These are phyloP conservation scores for Pangasius sanitwongsei DNA, from an alignment of 2,797 vertebrate genomes.

Conservation along the genomic window DNA sequence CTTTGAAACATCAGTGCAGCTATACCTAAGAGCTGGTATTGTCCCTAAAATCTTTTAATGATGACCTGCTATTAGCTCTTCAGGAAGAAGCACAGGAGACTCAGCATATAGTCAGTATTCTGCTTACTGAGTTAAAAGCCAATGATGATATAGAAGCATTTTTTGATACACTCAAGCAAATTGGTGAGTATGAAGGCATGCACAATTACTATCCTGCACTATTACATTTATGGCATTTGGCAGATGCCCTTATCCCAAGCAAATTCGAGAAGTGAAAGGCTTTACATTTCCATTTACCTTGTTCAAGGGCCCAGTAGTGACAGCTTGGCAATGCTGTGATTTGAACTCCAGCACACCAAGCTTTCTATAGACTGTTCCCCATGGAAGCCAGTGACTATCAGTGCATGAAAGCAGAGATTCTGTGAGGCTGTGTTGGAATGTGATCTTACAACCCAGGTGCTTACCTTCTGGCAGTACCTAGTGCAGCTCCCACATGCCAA, in stretches of 20 bases:
- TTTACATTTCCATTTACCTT: constrained; percentile 8
- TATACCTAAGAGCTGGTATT: not conserved
- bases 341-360: not conserved
- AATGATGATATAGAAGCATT: not conserved
- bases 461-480: not conserved
- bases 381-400: not conserved
- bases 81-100: not conserved
- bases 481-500: not conserved
- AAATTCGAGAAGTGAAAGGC: not conserved
- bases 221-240: not conserved
- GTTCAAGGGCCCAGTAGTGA: not conserved
- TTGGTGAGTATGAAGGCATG: not conserved
- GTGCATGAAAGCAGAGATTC: not conserved
- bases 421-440: not conserved
- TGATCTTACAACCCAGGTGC: not conserved
- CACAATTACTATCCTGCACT: not conserved
- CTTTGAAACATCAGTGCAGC: not conserved
- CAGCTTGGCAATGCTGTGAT: not conserved
- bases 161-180: constrained; percentile 15
- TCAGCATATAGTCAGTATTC: not conserved
- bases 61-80: not conserved
- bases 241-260: not conserved
- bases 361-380: not conserved
- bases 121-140: constrained; percentile 14
- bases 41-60: not conserved